These are phyloP conservation scores for Gonocerus acuteangulatus DNA, from an alignment of 2,888 invertebrate species.

Conservation along the genomic window DNA sequence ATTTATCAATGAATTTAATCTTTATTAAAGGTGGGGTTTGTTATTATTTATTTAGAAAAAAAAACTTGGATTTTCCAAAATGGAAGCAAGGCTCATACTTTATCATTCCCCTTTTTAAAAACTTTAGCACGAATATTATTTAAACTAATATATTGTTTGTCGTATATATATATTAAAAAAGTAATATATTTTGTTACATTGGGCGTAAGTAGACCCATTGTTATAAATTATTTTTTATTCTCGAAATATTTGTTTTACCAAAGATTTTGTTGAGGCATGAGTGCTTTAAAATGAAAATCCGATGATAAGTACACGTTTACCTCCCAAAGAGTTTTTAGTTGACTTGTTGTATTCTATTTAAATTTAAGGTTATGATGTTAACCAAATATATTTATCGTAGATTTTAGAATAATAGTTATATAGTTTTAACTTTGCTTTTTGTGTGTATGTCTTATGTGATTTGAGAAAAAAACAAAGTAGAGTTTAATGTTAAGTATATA, in stretches of 20 bases:
- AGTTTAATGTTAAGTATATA: conserved; percentile 5
- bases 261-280: conserved; percentile 28
- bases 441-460: conserved; percentile 37
- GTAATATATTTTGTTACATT: conserved; percentile 27
- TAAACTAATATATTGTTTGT: conserved; percentile 13
- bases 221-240: conserved; percentile 19
- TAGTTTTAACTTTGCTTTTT: conserved; percentile 37
- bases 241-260: conserved; percentile 24
- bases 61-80: conserved; percentile 4
- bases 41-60: background rate
- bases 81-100: conserved; percentile 8
- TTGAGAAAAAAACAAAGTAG: conserved; percentile 7
- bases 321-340: conserved; percentile 37
- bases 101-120: conserved; percentile 3
- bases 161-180: conserved; percentile 14
- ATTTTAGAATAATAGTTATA: conserved; percentile 35
- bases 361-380: conserved; percentile 38
- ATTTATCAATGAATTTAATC: background rate
- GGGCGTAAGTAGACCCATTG: conserved; percentile 12
- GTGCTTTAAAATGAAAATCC: conserved; percentile 26
- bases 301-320: conserved; percentile 30
- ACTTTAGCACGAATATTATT: conserved; percentile 1
- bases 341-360: conserved; percentile 36
- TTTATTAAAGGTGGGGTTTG: conserved; percentile 1
- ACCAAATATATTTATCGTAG: conserved; percentile 38